These are phyloP conservation scores for Eupithecia subfuscata DNA, from an alignment of 2,888 invertebrate species.

Conservation along the genomic window DNA sequence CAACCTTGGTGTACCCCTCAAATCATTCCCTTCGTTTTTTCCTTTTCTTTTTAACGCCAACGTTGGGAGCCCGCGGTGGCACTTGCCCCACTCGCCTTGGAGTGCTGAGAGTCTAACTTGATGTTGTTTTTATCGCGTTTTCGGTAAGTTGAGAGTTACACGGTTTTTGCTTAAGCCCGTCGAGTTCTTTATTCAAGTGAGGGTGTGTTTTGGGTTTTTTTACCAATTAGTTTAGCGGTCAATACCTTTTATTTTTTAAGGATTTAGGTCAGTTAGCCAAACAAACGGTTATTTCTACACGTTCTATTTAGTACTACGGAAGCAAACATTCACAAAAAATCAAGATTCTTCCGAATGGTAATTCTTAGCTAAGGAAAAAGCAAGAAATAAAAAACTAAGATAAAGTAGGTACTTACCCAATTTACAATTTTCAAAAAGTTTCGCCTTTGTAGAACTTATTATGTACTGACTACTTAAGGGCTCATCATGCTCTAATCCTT, in stretches of 20 bases:
- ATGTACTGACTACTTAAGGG: too few species aligned
- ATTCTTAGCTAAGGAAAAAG: background rate
- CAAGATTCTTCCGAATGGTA: background rate
- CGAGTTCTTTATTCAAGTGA: slow-evolving; percentile 12
- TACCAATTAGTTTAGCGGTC: background rate
- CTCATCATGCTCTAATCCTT: background rate
- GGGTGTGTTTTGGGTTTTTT: background rate
- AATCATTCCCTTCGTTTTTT: slow-evolving; percentile 66
- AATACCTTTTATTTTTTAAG: background rate
- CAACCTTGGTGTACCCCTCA: slow-evolving; percentile 17
- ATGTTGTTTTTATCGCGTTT: slow-evolving; percentile 46
- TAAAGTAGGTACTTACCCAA: background rate
- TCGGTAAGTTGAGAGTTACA: slow-evolving; percentile 34
- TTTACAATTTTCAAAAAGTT: background rate
- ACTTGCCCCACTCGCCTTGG: slow-evolving; percentile 62
- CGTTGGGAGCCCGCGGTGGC: slow-evolving; percentile 65
- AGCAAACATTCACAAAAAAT: background rate
- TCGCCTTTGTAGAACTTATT: background rate
- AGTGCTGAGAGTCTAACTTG: slow-evolving; percentile 51
- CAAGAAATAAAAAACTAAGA: background rate
- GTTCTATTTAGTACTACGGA: background rate
- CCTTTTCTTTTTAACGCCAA: slow-evolving; percentile 61
- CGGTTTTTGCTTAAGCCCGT: slow-evolving; percentile 13
- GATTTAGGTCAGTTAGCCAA: background rate
- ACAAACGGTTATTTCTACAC: background rate